A percentile compares a stretch with the other conserved stretches of the same genome.
Evolutionary conservation across 2,888 invertebrate genomes (phyloP).

Genomic region (Plemyria rubiginata): DNA sequence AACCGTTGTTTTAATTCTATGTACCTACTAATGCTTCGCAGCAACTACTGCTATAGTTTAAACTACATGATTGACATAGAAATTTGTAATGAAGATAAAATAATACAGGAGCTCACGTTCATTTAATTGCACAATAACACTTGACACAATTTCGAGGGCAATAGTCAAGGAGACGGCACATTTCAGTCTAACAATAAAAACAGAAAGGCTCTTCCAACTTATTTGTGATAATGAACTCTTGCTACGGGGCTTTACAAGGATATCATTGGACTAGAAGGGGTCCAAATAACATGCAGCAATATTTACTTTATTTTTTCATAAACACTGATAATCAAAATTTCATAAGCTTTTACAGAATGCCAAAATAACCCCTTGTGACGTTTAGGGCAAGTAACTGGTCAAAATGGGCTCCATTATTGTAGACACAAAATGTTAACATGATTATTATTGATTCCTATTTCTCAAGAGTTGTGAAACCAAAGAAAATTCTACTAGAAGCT

Average conservation of each 20-base stretch:
- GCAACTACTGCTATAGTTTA: too few relatives aligned
- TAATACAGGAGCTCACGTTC: slow-evolving; percentile 36
- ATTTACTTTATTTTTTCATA: not conserved
- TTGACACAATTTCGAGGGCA: slow-evolving; percentile 65
- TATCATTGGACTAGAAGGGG: slow-evolving; percentile 46
- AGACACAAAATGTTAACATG: too few relatives aligned
- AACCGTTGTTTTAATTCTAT: too few relatives aligned
- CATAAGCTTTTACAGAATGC: too few relatives aligned
- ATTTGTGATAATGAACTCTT: slow-evolving; percentile 80
- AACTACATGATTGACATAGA: not conserved
- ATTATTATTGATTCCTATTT: too few relatives aligned
- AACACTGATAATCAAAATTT: too few relatives aligned
- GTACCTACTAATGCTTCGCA: too few relatives aligned
- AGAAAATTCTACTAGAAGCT: too few relatives aligned
- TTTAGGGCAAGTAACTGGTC: too few relatives aligned
- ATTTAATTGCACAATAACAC: slow-evolving; percentile 45
- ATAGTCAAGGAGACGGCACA: slow-evolving; percentile 55
- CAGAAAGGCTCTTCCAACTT: slow-evolving; percentile 67
- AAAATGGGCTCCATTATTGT: too few relatives aligned
- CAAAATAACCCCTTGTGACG: too few relatives aligned
- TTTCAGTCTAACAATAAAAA: slow-evolving; percentile 66
- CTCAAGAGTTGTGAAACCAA: too few relatives aligned
- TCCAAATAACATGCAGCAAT: not conserved
- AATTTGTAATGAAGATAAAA: slow-evolving; percentile 20
- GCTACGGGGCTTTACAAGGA: slow-evolving; percentile 48